Evolutionary conservation across 2,888 invertebrate genomes (phyloP).

Genomic region (Trissolcus brochymenae): DNA sequence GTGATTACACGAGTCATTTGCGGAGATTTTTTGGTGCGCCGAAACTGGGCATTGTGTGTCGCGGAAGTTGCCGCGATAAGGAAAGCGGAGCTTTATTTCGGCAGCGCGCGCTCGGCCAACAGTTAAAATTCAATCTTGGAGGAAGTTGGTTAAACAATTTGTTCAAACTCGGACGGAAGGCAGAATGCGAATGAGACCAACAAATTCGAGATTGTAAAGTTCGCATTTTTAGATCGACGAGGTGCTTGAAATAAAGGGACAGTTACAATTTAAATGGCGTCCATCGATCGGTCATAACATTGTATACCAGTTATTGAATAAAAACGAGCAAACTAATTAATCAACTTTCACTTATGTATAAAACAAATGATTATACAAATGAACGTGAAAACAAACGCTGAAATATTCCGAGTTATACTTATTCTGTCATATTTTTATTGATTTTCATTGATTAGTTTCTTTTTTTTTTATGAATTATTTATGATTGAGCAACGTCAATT

Average conservation of each 20-base stretch:
- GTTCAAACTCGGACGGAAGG: slow-evolving; percentile 20
- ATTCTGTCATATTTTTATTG: no score
- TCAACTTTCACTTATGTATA: no score
- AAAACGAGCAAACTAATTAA: no score
- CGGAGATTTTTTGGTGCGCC: slow-evolving; percentile 27
- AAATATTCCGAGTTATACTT: no score
- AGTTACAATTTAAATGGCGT: not conserved
- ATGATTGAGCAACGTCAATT: no score
- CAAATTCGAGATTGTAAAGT: slow-evolving; percentile 30
- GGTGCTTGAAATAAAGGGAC: not conserved
- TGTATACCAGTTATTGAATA: no score
- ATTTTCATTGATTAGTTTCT: no score
- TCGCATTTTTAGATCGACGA: slow-evolving; percentile 22
- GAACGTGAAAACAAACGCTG: no score
- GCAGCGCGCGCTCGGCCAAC: slow-evolving; percentile 29
- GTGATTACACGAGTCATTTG: slow-evolving; percentile 44
- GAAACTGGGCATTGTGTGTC: slow-evolving; percentile 38
- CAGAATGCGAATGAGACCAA: slow-evolving; percentile 44
- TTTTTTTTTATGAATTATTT: no score
- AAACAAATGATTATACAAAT: no score
- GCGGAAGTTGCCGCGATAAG: slow-evolving; percentile 39
- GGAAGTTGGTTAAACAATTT: slow-evolving; percentile 54
- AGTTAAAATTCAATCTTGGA: slow-evolving; percentile 52
- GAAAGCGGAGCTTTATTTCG: slow-evolving; percentile 39
- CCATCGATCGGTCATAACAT: no score